Percentiles rank a stretch among this genome's conserved stretches.
phyloP scores from a whole-genome alignment of 2,888 invertebrate species.

The Pandemis cinnamomeana region DNA sequence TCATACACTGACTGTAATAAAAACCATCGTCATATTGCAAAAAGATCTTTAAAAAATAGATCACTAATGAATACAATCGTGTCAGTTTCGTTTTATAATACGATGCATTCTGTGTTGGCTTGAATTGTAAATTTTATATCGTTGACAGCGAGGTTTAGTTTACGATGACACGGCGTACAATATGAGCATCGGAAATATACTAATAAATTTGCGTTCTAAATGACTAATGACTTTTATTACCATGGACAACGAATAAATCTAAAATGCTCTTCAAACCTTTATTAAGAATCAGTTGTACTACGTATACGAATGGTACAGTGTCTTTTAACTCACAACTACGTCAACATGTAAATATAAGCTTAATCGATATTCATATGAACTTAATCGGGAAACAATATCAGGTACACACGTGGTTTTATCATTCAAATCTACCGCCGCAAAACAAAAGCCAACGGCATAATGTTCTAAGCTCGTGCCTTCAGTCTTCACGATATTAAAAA shows the following conservation, averaged over 20 bases:
- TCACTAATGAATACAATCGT: neutral
- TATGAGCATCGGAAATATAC: too few species aligned
- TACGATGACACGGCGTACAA: too few species aligned
- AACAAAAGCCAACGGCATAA: constrained; percentile 6
- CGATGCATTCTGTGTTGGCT: too few species aligned
- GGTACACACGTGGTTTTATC: too few species aligned
- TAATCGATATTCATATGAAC: too few species aligned
- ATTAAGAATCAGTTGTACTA: too few species aligned
- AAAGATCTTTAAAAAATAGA: neutral
- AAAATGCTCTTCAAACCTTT: neutral
- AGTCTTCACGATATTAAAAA: constrained; percentile 33
- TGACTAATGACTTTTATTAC: constrained; percentile 26
- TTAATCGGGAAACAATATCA: neutral
- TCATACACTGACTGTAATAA: too few species aligned
- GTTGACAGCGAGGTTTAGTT: too few species aligned
- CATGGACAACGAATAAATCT: constrained; percentile 22
- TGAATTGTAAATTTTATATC: too few species aligned
- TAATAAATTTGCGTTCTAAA: neutral
- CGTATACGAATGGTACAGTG: too few species aligned
- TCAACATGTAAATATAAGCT: too few species aligned
- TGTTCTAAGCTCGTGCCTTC: constrained; percentile 20
- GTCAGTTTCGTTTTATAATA: neutral
- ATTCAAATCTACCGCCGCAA: neutral
- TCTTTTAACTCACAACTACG: too few species aligned
- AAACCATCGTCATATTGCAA: neutral